Base-by-base conservation (phyloP, 1,140 invertebrate species). In the Halictus rubicundus region DNA sequence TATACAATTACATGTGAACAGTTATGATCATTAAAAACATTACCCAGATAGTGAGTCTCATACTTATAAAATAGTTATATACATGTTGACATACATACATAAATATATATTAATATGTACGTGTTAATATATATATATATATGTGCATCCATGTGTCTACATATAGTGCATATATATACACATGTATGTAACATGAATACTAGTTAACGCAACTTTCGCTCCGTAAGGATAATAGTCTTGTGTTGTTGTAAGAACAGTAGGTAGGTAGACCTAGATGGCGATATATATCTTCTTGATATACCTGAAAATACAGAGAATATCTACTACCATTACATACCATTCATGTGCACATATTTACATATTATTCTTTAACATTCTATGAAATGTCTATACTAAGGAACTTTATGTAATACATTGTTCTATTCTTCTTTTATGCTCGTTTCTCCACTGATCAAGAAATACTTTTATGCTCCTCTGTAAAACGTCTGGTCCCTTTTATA, bases 181-280 rank as follows among this genome's bases (percentile, higher is more conserved):
- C 32, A 61, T 82, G 80, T 60, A 70, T 59, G 27, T 57, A 79
- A 65, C 68, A 59, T 59, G 42, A 46, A 69, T 79, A 77, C 27
- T 68, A 82, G 65, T 68, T 63, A 82, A 79, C 70, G 54, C 57
- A 73, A 73, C 70, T 82, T 82, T 80, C 14, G 75, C n/a, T 85
- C 52, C 72, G 69, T 32, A 54, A 46, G 19, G 9, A 65, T 49
- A 60, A 49, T 74, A 39, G n/a, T 70, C 64, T 8, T 70, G 64
- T 52, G 23, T 27, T n/a, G 52, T n/a, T 61, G 66, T n/a, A 6
- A 10, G 39, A 65, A 25, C 12, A n/a, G n/a, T n/a, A n/a, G n/a
- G n/a, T 10, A 68, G 37, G 16, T 39, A 65, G 27, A 46, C 49
- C 19, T 76, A 70, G 39, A 57, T 63, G 23, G 7, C 52, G 65